These are phyloP conservation scores for Microchrysa polita DNA, from an alignment of 2,888 invertebrate species.

Conservation along the genomic window DNA sequence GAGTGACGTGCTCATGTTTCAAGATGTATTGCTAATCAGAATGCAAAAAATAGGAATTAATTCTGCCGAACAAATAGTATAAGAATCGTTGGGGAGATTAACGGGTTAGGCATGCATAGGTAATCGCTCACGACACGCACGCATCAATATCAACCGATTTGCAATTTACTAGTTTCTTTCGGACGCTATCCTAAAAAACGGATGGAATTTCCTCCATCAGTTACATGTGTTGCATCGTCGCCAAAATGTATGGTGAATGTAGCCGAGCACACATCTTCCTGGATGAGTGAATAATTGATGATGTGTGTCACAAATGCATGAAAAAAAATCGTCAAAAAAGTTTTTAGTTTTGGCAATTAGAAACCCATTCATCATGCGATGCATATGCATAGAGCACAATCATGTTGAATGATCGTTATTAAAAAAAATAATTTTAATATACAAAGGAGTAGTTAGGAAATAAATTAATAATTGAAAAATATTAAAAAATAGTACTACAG, in stretches of 20 bases:
- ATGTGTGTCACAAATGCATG: slow-evolving; percentile 26
- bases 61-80: slow-evolving; percentile 1
- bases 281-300: slow-evolving; percentile 34
- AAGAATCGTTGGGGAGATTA: background rate
- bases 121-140: background rate
- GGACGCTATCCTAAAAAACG: background rate
- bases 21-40: slow-evolving; percentile 17
- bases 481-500: too few species aligned
- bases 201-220: slow-evolving; percentile 43
- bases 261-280: background rate
- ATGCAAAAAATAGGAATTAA: background rate
- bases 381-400: background rate
- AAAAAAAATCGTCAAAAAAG: slow-evolving; percentile 3
- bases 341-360: slow-evolving; percentile 43
- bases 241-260: background rate
- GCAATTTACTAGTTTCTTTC: background rate
- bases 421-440: background rate
- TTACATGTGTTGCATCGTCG: slow-evolving; percentile 47
- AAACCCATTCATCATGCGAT: slow-evolving; percentile 31
- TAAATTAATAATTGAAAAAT: background rate
- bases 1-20: slow-evolving; percentile 1
- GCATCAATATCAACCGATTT: background rate
- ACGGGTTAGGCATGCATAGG: background rate
- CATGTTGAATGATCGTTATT: background rate
- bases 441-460: background rate